These are phyloP conservation scores for Sphenopsis melanotis DNA, from an alignment of 2,797 vertebrate genomes.

Conservation along the genomic window DNA sequence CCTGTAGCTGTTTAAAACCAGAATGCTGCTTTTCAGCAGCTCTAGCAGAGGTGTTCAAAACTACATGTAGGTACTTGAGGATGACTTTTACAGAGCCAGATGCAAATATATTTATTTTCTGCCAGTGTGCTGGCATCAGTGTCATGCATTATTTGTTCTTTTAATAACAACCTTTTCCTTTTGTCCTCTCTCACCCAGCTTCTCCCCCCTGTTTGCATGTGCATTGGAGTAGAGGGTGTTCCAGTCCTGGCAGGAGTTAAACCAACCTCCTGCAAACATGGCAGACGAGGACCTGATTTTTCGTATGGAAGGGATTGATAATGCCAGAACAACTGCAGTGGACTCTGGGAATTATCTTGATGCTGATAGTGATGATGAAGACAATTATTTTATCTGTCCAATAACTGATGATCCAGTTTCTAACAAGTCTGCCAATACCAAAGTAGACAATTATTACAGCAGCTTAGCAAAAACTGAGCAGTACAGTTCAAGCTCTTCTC, in stretches of 20 bases:
- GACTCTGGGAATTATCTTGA: slow-evolving; percentile 66
- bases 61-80: not conserved
- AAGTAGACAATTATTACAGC: slow-evolving; percentile 78
- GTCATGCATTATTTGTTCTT: not conserved
- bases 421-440: slow-evolving; percentile 64
- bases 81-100: not conserved
- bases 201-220: not conserved
- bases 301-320: slow-evolving; percentile 88
- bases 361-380: slow-evolving; percentile 83
- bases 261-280: slow-evolving; percentile 71
- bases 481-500: slow-evolving; percentile 80
- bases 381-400: slow-evolving; percentile 84
- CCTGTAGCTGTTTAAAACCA: not conserved
- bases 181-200: slow-evolving; percentile 14
- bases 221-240: slow-evolving; percentile 47
- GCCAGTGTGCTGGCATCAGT: not conserved
- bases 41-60: not conserved
- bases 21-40: not conserved
- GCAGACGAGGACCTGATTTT: slow-evolving; percentile 95
- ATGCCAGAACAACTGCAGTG: slow-evolving; percentile 35
- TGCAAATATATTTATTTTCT: not conserved
- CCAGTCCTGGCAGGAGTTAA: not conserved
- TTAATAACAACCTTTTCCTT: not conserved
- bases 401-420: slow-evolving; percentile 85
- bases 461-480: slow-evolving; percentile 66